phyloP scores from a whole-genome alignment of 2,888 invertebrate genomes.

The Mythimna loreyi region DNA sequence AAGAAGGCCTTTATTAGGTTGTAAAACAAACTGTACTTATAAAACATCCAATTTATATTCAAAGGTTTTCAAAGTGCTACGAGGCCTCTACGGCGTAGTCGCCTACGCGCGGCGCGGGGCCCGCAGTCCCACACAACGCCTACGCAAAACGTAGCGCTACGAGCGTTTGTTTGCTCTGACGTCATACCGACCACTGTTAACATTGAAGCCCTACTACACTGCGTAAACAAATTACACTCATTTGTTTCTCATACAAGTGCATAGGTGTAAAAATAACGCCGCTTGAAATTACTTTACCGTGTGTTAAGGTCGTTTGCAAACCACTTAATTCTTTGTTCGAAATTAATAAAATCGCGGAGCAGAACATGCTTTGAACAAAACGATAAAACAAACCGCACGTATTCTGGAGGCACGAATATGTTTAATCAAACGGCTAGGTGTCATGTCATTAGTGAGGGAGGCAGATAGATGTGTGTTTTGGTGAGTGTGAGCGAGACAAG shows the following conservation, averaged over 20 bases:
- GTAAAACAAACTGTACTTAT: constrained; percentile 26
- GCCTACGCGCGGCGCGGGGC: constrained; percentile 69
- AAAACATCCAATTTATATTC: constrained; percentile 61
- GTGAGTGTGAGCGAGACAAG: constrained; percentile 71
- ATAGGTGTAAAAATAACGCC: constrained; percentile 34
- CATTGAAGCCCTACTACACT: constrained; percentile 39
- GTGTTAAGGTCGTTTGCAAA: constrained; percentile 44
- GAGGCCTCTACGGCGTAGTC: constrained; percentile 58
- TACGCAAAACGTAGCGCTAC: constrained; percentile 66
- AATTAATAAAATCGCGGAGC: constrained; percentile 63
- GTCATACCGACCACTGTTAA: constrained; percentile 46
- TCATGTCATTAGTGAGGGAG: constrained; percentile 81
- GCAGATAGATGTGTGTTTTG: constrained; percentile 72
- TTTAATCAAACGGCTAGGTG: constrained; percentile 75
- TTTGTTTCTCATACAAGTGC: constrained; percentile 38
- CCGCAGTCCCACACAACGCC: constrained; percentile 49
- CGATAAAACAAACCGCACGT: constrained; percentile 67
- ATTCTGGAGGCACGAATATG: constrained; percentile 71
- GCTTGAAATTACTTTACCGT: constrained; percentile 35
- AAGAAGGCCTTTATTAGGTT: neutral
- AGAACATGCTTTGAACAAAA: constrained; percentile 70
- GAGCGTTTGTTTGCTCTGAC: constrained; percentile 46
- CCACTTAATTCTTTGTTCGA: constrained; percentile 63
- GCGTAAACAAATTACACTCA: constrained; percentile 46
- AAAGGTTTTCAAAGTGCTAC: constrained; percentile 57